Percentiles rank a stretch among this genome's conserved stretches.
These are phyloP conservation scores for Nanger granti DNA, from an alignment of 2,113 vertebrate species.

Conservation along the genomic window DNA sequence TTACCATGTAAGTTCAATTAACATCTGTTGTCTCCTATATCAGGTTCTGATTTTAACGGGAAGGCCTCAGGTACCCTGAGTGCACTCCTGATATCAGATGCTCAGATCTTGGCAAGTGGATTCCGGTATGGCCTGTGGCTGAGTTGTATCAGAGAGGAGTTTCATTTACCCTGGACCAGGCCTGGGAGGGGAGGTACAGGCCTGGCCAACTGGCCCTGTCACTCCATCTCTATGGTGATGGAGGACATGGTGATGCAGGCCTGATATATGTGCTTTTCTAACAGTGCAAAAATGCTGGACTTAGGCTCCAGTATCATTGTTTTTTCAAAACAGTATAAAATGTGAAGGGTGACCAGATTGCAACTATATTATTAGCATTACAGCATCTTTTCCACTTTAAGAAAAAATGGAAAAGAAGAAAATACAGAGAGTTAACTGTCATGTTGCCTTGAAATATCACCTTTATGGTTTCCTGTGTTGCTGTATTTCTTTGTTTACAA, in stretches of 20 bases:
- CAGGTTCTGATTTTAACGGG: not conserved
- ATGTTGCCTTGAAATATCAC: not conserved
- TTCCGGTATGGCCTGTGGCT: not conserved
- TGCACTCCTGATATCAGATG: not conserved
- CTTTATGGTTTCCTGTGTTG: not conserved
- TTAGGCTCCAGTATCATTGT: not conserved
- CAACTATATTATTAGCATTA: not conserved
- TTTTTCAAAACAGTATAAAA: not conserved
- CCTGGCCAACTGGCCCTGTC: constrained; percentile 29
- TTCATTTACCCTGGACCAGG: not conserved
- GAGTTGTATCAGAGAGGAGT: not conserved
- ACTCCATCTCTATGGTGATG: constrained; percentile 65
- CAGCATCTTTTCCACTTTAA: not conserved
- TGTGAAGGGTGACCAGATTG: not conserved
- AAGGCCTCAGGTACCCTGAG: constrained; percentile 18
- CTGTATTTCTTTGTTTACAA: not conserved
- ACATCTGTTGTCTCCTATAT: not conserved
- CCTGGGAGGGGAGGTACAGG: not conserved
- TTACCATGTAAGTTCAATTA: not conserved
- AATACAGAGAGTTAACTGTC: not conserved
- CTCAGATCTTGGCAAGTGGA: constrained; percentile 17
- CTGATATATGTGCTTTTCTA: constrained; percentile 49
- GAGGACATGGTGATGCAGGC: constrained; percentile 58
- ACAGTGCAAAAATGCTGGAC: constrained; percentile 8
- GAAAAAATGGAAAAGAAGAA: not conserved